phyloP scores from a whole-genome alignment of 2,888 invertebrate species.

The Eilema depressum region DNA sequence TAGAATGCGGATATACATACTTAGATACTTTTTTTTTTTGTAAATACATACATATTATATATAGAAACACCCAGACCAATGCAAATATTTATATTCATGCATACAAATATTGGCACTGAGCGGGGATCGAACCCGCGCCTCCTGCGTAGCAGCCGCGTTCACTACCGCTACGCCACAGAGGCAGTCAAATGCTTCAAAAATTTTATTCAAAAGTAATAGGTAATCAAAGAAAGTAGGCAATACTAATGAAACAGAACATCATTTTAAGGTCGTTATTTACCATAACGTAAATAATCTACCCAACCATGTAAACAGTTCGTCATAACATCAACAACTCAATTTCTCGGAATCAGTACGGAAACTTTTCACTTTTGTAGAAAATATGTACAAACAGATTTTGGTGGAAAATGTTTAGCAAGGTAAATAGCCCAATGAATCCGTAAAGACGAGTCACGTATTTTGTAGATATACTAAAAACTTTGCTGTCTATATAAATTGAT shows the following conservation, averaged over 20 bases:
- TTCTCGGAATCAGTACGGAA: not conserved
- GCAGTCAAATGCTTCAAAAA: too few relatives aligned
- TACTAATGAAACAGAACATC: not conserved
- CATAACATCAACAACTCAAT: conserved; percentile 4
- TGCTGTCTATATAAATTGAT: not conserved
- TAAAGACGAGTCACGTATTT: not conserved
- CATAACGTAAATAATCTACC: not conserved
- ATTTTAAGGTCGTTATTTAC: not conserved
- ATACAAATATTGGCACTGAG: too few relatives aligned
- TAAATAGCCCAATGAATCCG: not conserved
- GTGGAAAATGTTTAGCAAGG: not conserved
- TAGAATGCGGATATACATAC: too few relatives aligned
- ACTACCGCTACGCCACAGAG: too few relatives aligned
- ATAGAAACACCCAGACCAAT: too few relatives aligned
- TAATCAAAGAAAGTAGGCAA: not conserved
- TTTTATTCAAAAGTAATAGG: too few relatives aligned
- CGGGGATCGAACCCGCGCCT: too few relatives aligned
- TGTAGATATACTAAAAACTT: not conserved
- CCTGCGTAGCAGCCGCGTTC: too few relatives aligned
- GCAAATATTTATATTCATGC: too few relatives aligned
- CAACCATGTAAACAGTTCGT: not conserved
- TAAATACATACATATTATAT: too few relatives aligned
- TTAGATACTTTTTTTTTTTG: too few relatives aligned
- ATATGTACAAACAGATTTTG: not conserved
- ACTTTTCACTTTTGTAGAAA: not conserved